Evolutionary conservation across 2,113 vertebrate genomes (phyloP).

Genomic region (Ranitomeya variabilis): DNA sequence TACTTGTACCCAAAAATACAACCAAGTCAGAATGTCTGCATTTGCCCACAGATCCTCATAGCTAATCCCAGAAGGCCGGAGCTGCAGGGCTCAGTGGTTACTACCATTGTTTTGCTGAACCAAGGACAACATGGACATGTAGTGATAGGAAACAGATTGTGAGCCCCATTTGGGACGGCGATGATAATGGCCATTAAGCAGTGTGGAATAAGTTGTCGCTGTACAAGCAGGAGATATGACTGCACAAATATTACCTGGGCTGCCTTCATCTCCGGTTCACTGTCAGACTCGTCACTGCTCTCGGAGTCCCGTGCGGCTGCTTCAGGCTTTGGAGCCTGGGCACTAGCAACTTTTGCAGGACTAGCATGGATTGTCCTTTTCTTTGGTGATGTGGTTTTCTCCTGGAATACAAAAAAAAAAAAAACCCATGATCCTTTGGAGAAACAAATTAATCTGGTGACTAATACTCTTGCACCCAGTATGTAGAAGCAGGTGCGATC

Average conservation of each 20-base stretch:
- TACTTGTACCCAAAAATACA: too few relatives aligned
- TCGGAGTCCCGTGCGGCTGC: background rate
- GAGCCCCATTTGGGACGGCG: too few relatives aligned
- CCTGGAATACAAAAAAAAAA: background rate
- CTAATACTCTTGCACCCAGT: background rate
- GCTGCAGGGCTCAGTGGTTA: too few relatives aligned
- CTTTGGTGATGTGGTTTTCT: background rate
- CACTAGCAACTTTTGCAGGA: background rate
- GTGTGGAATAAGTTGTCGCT: too few relatives aligned
- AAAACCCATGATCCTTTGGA: background rate
- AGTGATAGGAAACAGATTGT: too few relatives aligned
- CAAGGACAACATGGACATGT: too few relatives aligned
- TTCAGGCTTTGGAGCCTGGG: background rate
- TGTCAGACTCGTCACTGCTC: background rate
- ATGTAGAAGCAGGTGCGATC: background rate
- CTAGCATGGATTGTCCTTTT: background rate
- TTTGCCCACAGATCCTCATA: too few relatives aligned
- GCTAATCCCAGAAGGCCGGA: too few relatives aligned
- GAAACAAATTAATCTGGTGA: background rate
- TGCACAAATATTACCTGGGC: background rate
- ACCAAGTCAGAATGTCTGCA: too few relatives aligned
- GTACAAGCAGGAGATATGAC: too few relatives aligned
- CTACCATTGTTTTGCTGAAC: too few relatives aligned
- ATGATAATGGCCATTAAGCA: too few relatives aligned
- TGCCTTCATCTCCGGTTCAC: background rate